Conservation (phyloP, 2,113 vertebrate genomes). For the Capreolus pygargus region DNA sequence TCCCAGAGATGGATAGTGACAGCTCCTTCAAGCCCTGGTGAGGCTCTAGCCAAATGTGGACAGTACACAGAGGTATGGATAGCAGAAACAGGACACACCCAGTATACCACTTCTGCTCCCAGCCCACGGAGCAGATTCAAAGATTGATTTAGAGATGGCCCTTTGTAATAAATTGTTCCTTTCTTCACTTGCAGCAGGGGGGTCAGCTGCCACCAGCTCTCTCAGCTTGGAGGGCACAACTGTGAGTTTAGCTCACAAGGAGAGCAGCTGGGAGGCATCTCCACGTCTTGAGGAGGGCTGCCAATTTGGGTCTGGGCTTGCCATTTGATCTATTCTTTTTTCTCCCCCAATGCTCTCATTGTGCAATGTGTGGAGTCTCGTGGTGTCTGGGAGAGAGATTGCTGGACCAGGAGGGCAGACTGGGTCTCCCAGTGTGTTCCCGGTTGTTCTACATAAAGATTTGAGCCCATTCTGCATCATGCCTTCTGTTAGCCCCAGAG, state of each 20-base stretch:
- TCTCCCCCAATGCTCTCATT: background rate
- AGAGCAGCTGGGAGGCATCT: slow-evolving; percentile 62
- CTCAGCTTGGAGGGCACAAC: slow-evolving; percentile 62
- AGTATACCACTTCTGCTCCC: slow-evolving; percentile 8
- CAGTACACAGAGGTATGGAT: background rate
- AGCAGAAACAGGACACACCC: background rate
- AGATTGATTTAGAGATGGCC: slow-evolving; percentile 73
- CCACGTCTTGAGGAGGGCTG: slow-evolving; percentile 59
- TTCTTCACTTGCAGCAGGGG: background rate
- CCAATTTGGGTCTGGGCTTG: slow-evolving; percentile 48
- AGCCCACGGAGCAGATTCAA: slow-evolving; percentile 12
- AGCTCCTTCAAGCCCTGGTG: background rate
- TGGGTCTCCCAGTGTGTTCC: background rate
- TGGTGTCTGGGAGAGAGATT: background rate
- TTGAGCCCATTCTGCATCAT: background rate
- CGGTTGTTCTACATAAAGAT: background rate
- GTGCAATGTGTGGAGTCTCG: background rate
- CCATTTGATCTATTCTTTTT: slow-evolving; percentile 59
- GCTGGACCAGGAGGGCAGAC: background rate
- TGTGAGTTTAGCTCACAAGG: slow-evolving; percentile 42
- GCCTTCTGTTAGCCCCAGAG: background rate
- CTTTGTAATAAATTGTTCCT: slow-evolving; percentile 73
- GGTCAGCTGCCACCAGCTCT: slow-evolving; percentile 54
- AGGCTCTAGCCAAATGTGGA: rapidly evolving
- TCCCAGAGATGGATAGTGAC: background rate